phyloP scores from a whole-genome alignment of 2,113 vertebrate genomes.

The Sinocyclocheilus rhinocerous region DNA sequence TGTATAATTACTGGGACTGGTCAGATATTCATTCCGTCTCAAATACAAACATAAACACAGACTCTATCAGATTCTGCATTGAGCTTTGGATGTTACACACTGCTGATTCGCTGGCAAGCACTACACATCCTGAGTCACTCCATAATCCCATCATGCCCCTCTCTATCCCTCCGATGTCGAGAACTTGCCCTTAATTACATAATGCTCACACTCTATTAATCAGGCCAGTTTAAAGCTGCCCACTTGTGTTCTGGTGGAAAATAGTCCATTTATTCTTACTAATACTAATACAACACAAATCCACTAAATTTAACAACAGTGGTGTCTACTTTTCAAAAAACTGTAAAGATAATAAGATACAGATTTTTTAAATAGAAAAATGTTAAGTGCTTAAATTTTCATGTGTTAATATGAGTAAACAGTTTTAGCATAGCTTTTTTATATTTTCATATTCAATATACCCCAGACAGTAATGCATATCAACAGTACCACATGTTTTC shows the following conservation, averaged over 20 bases:
- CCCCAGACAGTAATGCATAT: neutral
- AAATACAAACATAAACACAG: neutral
- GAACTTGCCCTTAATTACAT: conserved; percentile 66
- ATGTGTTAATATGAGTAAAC: neutral
- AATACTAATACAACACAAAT: neutral
- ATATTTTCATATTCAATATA: neutral
- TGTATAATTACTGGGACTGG: neutral
- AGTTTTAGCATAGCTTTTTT: neutral
- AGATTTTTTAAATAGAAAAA: neutral
- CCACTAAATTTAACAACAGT: neutral
- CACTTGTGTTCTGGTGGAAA: neutral
- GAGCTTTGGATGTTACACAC: neutral
- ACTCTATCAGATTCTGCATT: neutral
- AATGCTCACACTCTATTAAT: conserved; percentile 55
- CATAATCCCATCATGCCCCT: conserved; percentile 66
- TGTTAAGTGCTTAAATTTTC: neutral
- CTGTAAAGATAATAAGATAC: neutral
- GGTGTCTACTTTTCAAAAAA: neutral
- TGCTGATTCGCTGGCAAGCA: neutral
- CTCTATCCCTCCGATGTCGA: conserved; percentile 63
- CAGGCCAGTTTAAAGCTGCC: neutral
- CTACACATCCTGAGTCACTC: conserved; percentile 30
- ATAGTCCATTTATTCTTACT: neutral
- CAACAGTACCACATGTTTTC: neutral
- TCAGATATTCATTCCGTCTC: neutral